These are phyloP conservation scores for Anas georgica DNA, from an alignment of 2,797 vertebrate genomes.

Conservation along the genomic window DNA sequence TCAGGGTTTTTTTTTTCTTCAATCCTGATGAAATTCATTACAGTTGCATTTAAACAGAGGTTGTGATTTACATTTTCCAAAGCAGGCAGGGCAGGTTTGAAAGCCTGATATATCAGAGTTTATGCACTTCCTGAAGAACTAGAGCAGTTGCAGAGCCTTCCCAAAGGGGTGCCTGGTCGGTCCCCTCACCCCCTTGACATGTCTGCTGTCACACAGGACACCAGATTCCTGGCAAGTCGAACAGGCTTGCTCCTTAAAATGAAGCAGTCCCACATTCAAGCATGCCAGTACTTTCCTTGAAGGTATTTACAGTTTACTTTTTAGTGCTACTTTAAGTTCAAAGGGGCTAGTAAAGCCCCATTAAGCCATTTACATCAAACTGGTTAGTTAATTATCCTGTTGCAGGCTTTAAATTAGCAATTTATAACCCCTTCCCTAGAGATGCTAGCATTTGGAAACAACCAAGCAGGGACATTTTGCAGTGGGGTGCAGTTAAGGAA, in stretches of 20 bases:
- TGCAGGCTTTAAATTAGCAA: conserved; percentile 63
- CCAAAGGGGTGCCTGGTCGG: background rate
- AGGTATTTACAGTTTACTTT: conserved; percentile 73
- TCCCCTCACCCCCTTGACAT: background rate
- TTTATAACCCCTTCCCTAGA: conserved; percentile 59
- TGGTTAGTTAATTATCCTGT: conserved; percentile 70
- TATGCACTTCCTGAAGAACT: conserved; percentile 24
- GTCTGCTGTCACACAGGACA: conserved; percentile 26
- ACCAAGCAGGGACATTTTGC: conserved; percentile 29
- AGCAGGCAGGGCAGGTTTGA: conserved; percentile 55
- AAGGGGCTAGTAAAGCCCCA: conserved; percentile 65
- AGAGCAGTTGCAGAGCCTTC: background rate
- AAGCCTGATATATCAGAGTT: background rate
- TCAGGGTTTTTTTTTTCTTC: background rate
- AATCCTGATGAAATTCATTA: conserved; percentile 54
- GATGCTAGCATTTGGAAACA: conserved; percentile 63
- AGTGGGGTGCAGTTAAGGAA: conserved; percentile 29
- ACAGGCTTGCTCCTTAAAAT: conserved; percentile 28
- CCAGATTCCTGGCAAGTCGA: conserved; percentile 22
- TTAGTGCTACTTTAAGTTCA: conserved; percentile 70
- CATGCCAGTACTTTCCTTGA: conserved; percentile 55
- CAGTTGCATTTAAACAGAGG: conserved; percentile 35
- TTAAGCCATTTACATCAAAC: conserved; percentile 72
- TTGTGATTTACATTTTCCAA: conserved; percentile 50
- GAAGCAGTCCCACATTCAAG: conserved; percentile 14